These are phyloP conservation scores for Lindbergichthys nudifrons DNA, from an alignment of 2,797 vertebrate species.

Conservation along the genomic window DNA sequence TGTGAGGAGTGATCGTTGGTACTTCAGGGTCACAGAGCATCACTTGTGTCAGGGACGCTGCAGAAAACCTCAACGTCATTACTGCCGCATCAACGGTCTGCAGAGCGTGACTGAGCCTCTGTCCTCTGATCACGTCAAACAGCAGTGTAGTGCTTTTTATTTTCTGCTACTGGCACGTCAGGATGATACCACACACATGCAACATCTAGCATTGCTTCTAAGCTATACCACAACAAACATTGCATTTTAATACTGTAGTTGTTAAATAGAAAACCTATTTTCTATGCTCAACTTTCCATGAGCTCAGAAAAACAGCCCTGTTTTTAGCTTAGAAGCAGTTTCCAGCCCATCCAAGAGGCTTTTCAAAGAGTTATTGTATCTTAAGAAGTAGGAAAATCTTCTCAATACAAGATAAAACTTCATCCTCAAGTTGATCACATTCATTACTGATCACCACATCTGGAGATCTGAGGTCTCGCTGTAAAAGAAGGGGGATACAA, in stretches of 20 bases:
- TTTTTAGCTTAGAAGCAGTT: no score
- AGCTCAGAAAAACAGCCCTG: no score
- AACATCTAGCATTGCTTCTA: not conserved
- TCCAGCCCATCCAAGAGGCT: no score
- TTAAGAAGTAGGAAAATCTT: no score
- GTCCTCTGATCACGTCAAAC: not conserved
- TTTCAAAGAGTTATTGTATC: no score
- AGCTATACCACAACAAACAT: not conserved
- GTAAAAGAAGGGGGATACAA: no score
- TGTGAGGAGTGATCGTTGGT: not conserved
- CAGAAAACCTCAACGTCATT: slow-evolving; percentile 15
- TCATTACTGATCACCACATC: no score
- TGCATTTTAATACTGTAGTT: not conserved
- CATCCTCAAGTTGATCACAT: no score
- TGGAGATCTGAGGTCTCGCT: no score
- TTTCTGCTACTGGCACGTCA: slow-evolving; percentile 11
- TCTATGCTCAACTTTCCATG: no score
- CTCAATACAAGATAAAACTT: no score
- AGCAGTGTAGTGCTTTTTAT: not conserved
- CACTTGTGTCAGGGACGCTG: slow-evolving; percentile 24
- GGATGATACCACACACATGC: not conserved
- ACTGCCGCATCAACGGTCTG: not conserved
- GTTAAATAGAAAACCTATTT: no score
- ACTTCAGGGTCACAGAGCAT: slow-evolving; percentile 27
- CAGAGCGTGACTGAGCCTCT: not conserved